Base-by-base conservation (phyloP, 2,113 vertebrate species). In the Rhinolophus ferrumequinum region DNA sequence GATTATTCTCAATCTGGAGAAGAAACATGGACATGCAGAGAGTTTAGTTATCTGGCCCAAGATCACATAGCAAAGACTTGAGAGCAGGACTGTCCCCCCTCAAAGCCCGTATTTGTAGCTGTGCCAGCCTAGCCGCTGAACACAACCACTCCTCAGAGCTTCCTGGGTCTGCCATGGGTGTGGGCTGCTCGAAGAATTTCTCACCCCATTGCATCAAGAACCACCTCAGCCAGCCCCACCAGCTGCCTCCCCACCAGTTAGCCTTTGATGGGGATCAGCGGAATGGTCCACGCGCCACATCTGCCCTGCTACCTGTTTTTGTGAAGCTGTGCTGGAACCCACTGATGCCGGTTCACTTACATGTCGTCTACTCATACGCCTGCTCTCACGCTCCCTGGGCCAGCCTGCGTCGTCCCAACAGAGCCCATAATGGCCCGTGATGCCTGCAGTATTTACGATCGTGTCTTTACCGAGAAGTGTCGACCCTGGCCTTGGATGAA, bases 361-460 rank as follows among this genome's bases (percentile, higher is more conserved):
- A 1, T 12, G 2, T 1, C 0, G 28, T 14, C 54, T 2, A 0
- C 47, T 50, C 11, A 11, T 50, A 50, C 2, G 58, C 38, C 56
- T 1, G 64, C 35, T 38, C 13, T n/a, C 1, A 5, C 0, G 8
- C 33, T 33, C 2, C 1, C 0, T 1, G 10, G 3, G 30, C 60
- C 8, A 24, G 4, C 24, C 8, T 2, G 44, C 22, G 30, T 5
- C 0, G 5, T 22, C 28, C 26, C 28, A 2, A 6, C 6, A 35
- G 64, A 28, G 24, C 3, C 52, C 1, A 1, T 2, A 1, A 1
- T 2, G 58, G 62, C 52, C 58, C 0, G 1, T 1, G 2, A 24
- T 1, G 10, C 70, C 69, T 28, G 16, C 11, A 2, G 18, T 22
- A 19, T 33, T 54, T 50, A 15, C 60, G 33, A 1, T 4, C 28